Evolutionary conservation across 2,888 invertebrate genomes (phyloP).

Genomic region (Caenorhabditis zanzibari): DNA sequence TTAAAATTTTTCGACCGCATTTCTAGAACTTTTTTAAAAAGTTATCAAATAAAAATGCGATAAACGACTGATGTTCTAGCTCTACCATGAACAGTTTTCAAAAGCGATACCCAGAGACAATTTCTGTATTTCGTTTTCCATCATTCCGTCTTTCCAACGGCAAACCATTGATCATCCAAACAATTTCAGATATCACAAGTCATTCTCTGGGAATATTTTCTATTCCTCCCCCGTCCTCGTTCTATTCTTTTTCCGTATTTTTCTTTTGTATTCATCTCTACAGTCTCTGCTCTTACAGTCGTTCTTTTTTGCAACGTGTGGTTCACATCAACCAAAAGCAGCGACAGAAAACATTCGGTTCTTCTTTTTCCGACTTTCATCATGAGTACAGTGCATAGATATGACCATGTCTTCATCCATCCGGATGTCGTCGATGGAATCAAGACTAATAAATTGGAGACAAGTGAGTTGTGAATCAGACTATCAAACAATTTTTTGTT

Average conservation of each 20-base stretch:
- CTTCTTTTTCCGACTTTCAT: neutral
- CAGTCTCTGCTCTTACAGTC: neutral
- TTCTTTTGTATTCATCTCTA: conserved; percentile 5
- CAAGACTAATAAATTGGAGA: neutral
- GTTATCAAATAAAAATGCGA: too few relatives aligned
- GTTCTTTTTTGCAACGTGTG: neutral
- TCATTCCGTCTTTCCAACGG: too few relatives aligned
- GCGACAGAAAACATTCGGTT: neutral
- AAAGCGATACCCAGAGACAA: too few relatives aligned
- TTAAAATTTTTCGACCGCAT: too few relatives aligned
- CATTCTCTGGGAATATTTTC: neutral
- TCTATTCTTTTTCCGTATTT: neutral
- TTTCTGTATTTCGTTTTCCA: too few relatives aligned
- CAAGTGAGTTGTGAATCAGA: neutral
- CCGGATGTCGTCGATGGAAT: neutral
- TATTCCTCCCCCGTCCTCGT: neutral
- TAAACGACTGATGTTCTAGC: too few relatives aligned
- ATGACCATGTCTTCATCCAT: neutral
- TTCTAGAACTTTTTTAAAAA: too few relatives aligned
- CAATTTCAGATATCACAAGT: neutral
- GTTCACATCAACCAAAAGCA: neutral
- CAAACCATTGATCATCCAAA: neutral
- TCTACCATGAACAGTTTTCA: too few relatives aligned
- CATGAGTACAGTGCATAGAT: neutral
- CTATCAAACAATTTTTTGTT: neutral